A percentile compares a stretch with the other conserved stretches of the same genome.
These are phyloP conservation scores for Raja brachyura DNA, from an alignment of 2,113 vertebrate species.

Conservation along the genomic window DNA sequence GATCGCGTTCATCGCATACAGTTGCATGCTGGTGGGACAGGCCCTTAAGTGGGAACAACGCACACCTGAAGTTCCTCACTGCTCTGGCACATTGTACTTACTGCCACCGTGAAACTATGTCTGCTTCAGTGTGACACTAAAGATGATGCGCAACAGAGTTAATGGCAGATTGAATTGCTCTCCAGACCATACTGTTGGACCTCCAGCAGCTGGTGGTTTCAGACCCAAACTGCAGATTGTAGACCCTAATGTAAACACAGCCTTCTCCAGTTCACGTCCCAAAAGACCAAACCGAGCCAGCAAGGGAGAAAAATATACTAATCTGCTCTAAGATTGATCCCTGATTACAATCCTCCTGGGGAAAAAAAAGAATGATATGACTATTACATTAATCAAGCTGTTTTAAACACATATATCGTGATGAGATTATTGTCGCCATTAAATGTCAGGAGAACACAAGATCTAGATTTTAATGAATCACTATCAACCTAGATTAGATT, in stretches of 20 bases:
- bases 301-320: background rate
- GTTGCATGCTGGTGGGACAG: too few relatives aligned
- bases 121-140: background rate
- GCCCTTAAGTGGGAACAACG: background rate
- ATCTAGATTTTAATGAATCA: background rate
- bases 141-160: constrained; percentile 3
- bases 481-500: background rate
- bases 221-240: background rate
- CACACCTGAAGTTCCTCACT: background rate
- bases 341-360: background rate
- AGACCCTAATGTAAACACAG: background rate
- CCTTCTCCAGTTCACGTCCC: background rate
- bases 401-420: background rate
- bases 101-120: background rate
- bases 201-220: constrained; percentile 13
- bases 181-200: constrained; percentile 17
- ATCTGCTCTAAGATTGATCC: background rate
- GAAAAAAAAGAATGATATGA: constrained; percentile 8
- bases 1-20: too few relatives aligned
- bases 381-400: constrained; percentile 3
- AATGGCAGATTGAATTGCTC: background rate
- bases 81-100: background rate
- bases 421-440: background rate
- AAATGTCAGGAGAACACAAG: background rate
- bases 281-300: background rate